A percentile compares a stretch with the other conserved stretches of the same genome.
Conservation (phyloP, 2,113 vertebrate genomes). For the Chionodraco myersi region DNA sequence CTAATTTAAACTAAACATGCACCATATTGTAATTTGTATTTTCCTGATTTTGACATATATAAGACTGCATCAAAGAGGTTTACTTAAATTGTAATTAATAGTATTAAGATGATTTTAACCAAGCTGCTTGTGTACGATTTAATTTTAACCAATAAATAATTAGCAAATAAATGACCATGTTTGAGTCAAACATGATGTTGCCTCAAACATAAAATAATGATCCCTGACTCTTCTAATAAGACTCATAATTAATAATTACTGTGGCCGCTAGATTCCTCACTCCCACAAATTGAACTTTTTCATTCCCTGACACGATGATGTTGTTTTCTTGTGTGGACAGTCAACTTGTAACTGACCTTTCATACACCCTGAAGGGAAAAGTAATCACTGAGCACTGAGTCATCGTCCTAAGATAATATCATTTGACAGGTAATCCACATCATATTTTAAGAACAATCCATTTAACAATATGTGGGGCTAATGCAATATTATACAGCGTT, state of each 20-base stretch:
- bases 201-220: no score
- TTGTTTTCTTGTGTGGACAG: not conserved
- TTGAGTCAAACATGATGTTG: no score
- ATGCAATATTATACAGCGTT: constrained; percentile 68
- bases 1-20: no score
- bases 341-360: not conserved
- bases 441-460: constrained; percentile 50
- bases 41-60: no score
- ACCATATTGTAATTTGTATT: no score
- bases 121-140: no score
- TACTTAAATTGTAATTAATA: no score
- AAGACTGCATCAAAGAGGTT: no score
- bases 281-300: not conserved
- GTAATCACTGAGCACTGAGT: constrained; percentile 20
- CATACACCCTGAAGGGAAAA: not conserved
- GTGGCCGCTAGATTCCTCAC: not conserved
- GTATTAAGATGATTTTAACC: no score
- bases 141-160: no score
- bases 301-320: not conserved
- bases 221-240: no score
- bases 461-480: constrained; percentile 38
- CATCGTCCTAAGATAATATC: constrained; percentile 32
- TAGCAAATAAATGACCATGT: no score
- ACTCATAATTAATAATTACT: not conserved
- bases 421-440: constrained; percentile 42